A percentile compares a stretch with the other conserved stretches of the same genome.
Conservation (phyloP, 2,113 vertebrate genomes). For the Phocoena phocoena region DNA sequence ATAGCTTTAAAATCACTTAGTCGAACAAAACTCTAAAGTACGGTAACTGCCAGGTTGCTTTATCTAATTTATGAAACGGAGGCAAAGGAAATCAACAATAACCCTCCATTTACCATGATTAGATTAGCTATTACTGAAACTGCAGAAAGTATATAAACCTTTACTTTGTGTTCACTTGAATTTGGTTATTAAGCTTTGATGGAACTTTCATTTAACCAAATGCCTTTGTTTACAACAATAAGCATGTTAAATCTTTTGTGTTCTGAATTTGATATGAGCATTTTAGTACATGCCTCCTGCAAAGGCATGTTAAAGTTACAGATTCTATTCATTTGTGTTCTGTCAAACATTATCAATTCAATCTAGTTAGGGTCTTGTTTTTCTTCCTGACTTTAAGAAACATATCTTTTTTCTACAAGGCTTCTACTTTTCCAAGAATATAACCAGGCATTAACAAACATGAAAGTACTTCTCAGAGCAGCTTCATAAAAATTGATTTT, state of each 20-base stretch:
- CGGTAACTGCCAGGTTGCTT: conserved; percentile 79
- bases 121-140: conserved; percentile 80
- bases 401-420: neutral
- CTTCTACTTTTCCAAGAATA: conserved; percentile 40
- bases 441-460: conserved; percentile 63
- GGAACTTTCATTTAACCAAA: conserved; percentile 79
- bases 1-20: conserved; percentile 81
- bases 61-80: conserved; percentile 83
- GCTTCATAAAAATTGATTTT: conserved; percentile 68
- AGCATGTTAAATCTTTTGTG: conserved; percentile 66
- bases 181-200: conserved; percentile 79
- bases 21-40: conserved; percentile 72
- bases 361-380: conserved; percentile 1
- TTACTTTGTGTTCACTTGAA: conserved; percentile 80
- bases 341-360: conserved; percentile 36
- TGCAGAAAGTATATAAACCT: conserved; percentile 75
- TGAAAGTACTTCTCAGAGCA: conserved; percentile 25
- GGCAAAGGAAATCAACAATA: conserved; percentile 82
- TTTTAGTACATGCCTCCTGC: conserved; percentile 55
- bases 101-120: conserved; percentile 79
- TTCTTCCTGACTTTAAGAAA: conserved; percentile 46
- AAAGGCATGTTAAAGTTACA: conserved; percentile 58
- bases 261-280: conserved; percentile 69
- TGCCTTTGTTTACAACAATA: conserved; percentile 74
- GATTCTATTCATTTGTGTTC: conserved; percentile 49